Percentiles rank a stretch among this genome's conserved stretches.
Conservation (phyloP, 2,113 vertebrate genomes). For the Anguilla japonica region DNA sequence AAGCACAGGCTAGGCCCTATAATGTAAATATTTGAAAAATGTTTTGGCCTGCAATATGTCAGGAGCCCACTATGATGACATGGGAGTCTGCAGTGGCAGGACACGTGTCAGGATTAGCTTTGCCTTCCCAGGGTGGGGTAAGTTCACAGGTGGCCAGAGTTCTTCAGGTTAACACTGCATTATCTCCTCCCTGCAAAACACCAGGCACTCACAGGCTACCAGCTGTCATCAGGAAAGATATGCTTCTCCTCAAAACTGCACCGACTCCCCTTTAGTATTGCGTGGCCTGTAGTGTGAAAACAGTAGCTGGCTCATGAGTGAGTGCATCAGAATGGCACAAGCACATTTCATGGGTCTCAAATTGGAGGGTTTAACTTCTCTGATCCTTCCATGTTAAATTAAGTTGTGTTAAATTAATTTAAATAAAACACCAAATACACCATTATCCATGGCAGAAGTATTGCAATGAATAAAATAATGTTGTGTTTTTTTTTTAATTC, state of each 20-base stretch:
- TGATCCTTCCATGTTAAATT: too few relatives aligned
- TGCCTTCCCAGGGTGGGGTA: too few relatives aligned
- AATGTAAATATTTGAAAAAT: background rate
- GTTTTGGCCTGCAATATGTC: too few relatives aligned
- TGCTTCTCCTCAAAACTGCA: background rate
- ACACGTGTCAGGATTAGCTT: too few relatives aligned
- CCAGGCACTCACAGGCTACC: background rate
- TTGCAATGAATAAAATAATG: too few relatives aligned
- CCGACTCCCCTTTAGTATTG: background rate
- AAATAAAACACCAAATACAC: too few relatives aligned
- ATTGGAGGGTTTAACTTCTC: background rate
- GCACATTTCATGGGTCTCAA: background rate
- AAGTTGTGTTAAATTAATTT: too few relatives aligned
- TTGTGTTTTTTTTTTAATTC: too few relatives aligned
- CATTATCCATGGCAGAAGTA: too few relatives aligned
- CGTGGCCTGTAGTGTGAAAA: background rate
- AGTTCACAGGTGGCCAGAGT: background rate
- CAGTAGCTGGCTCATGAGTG: background rate
- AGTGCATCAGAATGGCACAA: too few relatives aligned
- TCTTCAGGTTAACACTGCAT: background rate
- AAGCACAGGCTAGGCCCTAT: background rate
- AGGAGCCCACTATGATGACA: too few relatives aligned
- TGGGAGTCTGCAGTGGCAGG: too few relatives aligned
- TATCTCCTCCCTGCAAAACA: background rate
- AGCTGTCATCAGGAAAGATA: conserved; percentile 34